Evolutionary conservation across 2,888 invertebrate genomes (phyloP).

Genomic region (Plebejus melissa): DNA sequence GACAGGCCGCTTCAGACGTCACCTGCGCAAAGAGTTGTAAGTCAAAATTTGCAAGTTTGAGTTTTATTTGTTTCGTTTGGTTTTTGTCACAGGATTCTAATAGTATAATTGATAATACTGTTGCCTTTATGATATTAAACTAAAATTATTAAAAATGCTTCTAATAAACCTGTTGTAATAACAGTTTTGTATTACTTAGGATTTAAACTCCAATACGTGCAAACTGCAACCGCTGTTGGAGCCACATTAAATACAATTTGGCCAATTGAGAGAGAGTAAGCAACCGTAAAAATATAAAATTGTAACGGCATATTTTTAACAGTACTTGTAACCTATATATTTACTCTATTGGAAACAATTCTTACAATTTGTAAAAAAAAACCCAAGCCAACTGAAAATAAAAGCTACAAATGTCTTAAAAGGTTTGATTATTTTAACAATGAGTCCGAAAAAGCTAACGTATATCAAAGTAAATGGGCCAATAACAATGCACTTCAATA

Average conservation of each 20-base stretch:
- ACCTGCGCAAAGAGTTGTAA: conserved; percentile 68
- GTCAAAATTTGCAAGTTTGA: neutral
- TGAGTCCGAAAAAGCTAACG: neutral
- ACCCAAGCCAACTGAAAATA: neutral
- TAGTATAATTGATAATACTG: too few relatives aligned
- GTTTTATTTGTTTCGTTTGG: neutral
- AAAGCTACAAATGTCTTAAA: neutral
- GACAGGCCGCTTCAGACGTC: conserved; percentile 92
- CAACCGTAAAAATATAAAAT: conserved; percentile 22
- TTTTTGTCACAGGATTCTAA: too few relatives aligned
- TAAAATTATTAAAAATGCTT: too few relatives aligned
- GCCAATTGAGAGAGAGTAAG: neutral
- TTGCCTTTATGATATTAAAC: too few relatives aligned
- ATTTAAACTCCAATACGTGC: neutral
- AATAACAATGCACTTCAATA: conserved; percentile 8
- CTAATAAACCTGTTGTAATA: neutral
- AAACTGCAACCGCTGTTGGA: neutral
- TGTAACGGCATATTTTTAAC: conserved; percentile 13
- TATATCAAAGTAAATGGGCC: conserved; percentile 11
- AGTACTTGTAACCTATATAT: conserved; percentile 15
- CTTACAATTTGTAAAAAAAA: neutral
- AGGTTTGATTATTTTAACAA: neutral
- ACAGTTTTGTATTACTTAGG: neutral
- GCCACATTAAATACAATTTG: neutral
- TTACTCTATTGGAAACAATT: conserved; percentile 24